phyloP scores from a whole-genome alignment of 2,113 vertebrate species.

The Mesitornis unicolor region DNA sequence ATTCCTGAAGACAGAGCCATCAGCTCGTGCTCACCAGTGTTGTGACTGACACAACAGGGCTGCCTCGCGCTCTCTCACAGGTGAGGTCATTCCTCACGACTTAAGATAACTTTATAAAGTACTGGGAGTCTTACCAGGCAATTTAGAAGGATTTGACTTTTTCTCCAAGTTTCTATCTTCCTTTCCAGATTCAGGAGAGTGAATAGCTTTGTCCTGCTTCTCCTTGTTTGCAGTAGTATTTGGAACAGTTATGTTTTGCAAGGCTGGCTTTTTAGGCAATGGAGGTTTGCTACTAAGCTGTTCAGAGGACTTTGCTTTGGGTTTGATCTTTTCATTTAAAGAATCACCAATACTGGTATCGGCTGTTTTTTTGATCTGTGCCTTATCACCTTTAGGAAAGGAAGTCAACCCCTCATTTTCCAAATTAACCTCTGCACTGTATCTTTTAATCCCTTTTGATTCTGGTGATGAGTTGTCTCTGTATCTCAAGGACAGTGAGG shows the following conservation, averaged over 20 bases:
- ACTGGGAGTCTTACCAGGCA: constrained; percentile 76
- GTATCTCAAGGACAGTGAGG: constrained; percentile 79
- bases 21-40: not conserved
- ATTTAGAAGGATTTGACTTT: constrained; percentile 46
- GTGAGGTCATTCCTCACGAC: not conserved
- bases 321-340: constrained; percentile 59
- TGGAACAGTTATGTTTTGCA: constrained; percentile 54
- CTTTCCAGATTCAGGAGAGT: constrained; percentile 36
- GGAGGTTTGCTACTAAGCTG: constrained; percentile 73
- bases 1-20: not conserved
- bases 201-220: constrained; percentile 48
- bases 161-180: constrained; percentile 57
- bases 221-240: not conserved
- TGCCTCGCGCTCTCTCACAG: not conserved
- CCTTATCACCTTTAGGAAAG: constrained; percentile 56
- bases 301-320: constrained; percentile 64
- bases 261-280: constrained; percentile 65
- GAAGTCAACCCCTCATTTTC: constrained; percentile 40
- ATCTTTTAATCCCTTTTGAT: constrained; percentile 64
- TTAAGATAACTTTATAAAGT: not conserved
- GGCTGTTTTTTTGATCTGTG: not conserved
- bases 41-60: not conserved
- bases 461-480: constrained; percentile 60
- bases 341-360: not conserved
- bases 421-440: constrained; percentile 71